These are phyloP conservation scores for Coenonympha glycerion DNA, from an alignment of 2,888 invertebrate species.

Conservation along the genomic window DNA sequence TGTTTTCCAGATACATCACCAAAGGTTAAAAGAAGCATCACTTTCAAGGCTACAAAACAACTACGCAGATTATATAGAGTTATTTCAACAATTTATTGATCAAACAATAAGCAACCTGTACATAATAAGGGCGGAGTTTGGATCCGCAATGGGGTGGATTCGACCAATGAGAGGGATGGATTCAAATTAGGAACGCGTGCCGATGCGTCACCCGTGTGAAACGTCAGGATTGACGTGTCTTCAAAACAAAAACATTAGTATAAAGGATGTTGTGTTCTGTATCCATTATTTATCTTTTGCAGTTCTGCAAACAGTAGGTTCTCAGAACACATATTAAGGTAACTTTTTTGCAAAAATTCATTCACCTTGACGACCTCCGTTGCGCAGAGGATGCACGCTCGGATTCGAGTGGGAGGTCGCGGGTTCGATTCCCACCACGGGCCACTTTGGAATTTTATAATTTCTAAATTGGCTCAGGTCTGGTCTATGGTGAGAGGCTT, in stretches of 20 bases:
- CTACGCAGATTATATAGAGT: constrained; percentile 4
- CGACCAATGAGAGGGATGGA: constrained; percentile 45
- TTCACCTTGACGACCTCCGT: too few relatives aligned
- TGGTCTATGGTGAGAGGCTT: too few relatives aligned
- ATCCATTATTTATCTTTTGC: too few relatives aligned
- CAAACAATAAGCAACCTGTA: constrained; percentile 34
- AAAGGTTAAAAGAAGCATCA: constrained; percentile 5
- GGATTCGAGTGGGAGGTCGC: too few relatives aligned
- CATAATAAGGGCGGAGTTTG: constrained; percentile 39
- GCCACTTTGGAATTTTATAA: too few relatives aligned
- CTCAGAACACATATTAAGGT: too few relatives aligned
- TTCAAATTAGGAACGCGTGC: constrained; percentile 59
- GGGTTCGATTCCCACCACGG: too few relatives aligned
- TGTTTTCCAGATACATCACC: neutral
- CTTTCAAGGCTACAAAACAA: constrained; percentile 21
- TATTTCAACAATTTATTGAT: constrained; percentile 24
- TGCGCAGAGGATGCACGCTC: too few relatives aligned
- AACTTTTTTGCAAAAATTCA: too few relatives aligned
- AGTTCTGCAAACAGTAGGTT: too few relatives aligned
- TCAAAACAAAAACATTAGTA: constrained; percentile 44
- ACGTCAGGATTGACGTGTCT: constrained; percentile 60
- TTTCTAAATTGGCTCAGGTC: too few relatives aligned
- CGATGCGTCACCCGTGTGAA: constrained; percentile 50
- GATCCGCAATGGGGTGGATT: constrained; percentile 28
- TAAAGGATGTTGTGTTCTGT: constrained; percentile 39